Base-by-base conservation (phyloP, 2,797 vertebrate genomes). In the Argyrosomus regius region DNA sequence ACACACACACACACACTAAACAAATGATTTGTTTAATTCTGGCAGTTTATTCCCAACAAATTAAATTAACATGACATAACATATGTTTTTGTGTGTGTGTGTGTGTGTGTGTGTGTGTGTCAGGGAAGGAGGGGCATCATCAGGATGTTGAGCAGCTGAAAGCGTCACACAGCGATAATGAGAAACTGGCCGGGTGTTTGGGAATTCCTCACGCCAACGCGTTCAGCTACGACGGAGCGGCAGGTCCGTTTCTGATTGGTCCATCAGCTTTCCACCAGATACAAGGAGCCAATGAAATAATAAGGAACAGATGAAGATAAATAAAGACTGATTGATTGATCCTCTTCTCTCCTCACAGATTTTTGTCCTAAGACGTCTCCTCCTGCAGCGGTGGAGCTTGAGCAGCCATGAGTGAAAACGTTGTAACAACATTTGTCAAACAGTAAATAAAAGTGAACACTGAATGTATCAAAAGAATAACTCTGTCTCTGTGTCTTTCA, bases 301-400 rank as follows among this genome's bases (percentile, higher is more conserved):
- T 35, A 35, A 35, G 35, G 35, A 35, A 35, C 7, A 35, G 7
- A 35, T 35, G 35, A 35, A 35, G 35, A 8, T 35, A 45, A 13
- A 45, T 45, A 14, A 45, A 45, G 43, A 12, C 4, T 3, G 3
- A 59, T 14, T 46, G 4, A 7, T 26, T 24, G 16, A 49, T 53
- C 20, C 0, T 65, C 17, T 54, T 48, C 5, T 83, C 6, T 67
- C 28, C 17, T 60, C 39, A 16, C 87, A 89, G 87, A 88, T 41
- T 84, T 85, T 1, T 89, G 86, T 50, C 81, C 77, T 11, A 75
- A 60, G 65, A 79, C 73, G 28, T 63, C 75, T 2, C 11, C 69
- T 57, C 52, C 67, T 43, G n/a, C 45, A 35, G 63, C 49, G 0
- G 28, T 5, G 28, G 5, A 26, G 1, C 1, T 13, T 8, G 48